Conservation (phyloP, 2,797 vertebrate genomes). For the Diplodus puntazzo region DNA sequence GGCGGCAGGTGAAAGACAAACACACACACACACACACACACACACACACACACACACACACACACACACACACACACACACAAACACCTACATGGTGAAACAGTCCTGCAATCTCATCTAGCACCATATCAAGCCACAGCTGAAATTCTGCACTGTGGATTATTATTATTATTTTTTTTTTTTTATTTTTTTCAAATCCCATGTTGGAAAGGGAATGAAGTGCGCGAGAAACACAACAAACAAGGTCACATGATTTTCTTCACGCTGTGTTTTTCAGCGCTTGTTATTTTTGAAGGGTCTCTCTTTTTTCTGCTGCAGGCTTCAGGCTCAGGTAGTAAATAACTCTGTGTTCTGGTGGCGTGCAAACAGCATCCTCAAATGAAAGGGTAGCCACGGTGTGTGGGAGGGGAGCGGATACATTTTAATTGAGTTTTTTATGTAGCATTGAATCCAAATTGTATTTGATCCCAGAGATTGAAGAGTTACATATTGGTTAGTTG, state of each 20-base stretch:
- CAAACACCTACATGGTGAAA: background rate
- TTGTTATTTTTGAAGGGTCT: constrained; percentile 41
- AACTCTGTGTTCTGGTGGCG: constrained; percentile 12
- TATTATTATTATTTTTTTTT: constrained; percentile 25
- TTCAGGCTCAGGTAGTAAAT: constrained; percentile 32
- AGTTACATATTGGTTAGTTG: background rate
- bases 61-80: background rate
- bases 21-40: background rate
- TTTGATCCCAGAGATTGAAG: background rate
- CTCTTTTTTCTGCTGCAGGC: constrained; percentile 16
- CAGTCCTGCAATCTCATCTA: constrained; percentile 16
- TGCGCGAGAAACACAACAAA: constrained; percentile 16
- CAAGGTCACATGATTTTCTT: constrained; percentile 6
- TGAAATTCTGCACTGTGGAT: constrained; percentile 16
- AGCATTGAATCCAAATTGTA: background rate
- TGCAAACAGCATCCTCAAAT: background rate
- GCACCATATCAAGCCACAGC: constrained; percentile 7
- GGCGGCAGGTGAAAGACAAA: constrained; percentile 24
- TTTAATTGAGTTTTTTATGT: background rate
- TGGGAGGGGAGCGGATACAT: background rate
- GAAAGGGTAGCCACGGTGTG: constrained; percentile 13
- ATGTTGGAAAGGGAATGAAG: constrained; percentile 27
- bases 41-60: background rate
- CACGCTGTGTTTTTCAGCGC: constrained; percentile 6
- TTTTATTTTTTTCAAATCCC: background rate